phyloP scores from a whole-genome alignment of 2,797 vertebrate species.

The Scarus forsteni region DNA sequence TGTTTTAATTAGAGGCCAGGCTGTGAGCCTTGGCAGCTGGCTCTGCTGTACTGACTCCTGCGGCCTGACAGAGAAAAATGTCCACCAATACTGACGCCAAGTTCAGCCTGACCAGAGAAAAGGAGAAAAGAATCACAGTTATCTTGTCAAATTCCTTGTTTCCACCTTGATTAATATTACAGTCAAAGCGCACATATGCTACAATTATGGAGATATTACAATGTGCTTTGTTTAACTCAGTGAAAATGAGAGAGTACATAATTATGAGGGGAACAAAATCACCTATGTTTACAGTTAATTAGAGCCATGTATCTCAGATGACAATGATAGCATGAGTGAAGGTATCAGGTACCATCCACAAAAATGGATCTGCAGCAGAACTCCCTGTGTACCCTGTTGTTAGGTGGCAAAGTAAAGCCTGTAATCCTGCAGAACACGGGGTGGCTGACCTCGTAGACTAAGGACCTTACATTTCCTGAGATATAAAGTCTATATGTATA shows the following conservation, averaged over 20 bases:
- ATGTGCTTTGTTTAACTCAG: constrained; percentile 74
- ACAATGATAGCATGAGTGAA: constrained; percentile 77
- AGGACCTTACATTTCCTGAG: constrained; percentile 47
- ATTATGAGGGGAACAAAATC: constrained; percentile 72
- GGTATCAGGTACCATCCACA: constrained; percentile 77
- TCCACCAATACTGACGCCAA: constrained; percentile 87
- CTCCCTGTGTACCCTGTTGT: constrained; percentile 68
- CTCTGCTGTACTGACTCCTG: constrained; percentile 92
- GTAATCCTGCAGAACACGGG: constrained; percentile 61
- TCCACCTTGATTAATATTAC: constrained; percentile 78
- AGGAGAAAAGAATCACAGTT: constrained; percentile 68
- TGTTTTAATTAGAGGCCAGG: constrained; percentile 99
- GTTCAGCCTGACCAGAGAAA: constrained; percentile 88
- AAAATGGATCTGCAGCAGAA: constrained; percentile 51
- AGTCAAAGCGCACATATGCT: constrained; percentile 62
- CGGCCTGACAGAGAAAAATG: constrained; percentile 98
- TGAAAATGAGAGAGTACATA: constrained; percentile 76
- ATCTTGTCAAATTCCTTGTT: constrained; percentile 85
- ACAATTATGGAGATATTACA: constrained; percentile 68
- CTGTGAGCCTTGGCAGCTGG: constrained; percentile 96
- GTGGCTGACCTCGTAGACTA: constrained; percentile 52
- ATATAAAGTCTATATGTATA: not conserved
- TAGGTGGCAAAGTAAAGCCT: constrained; percentile 66
- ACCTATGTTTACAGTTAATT: constrained; percentile 83
- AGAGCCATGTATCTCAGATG: constrained; percentile 78